Evolutionary conservation across 2,888 invertebrate genomes (phyloP).

Genomic region (Thumatha senex): DNA sequence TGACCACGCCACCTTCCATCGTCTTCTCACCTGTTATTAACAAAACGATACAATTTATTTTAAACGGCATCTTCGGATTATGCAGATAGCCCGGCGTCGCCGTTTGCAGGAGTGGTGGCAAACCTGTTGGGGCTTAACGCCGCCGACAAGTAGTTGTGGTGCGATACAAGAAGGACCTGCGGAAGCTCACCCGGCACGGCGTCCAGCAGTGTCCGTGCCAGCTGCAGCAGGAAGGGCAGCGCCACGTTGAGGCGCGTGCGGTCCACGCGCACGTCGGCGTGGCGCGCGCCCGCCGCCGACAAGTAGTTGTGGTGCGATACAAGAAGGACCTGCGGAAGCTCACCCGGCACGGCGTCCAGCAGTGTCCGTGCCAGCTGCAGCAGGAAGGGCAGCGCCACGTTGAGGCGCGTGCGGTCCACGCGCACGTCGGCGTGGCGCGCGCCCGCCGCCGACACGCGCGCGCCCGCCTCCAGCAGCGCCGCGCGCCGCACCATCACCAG

Average conservation of each 20-base stretch:
- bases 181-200: slow-evolving; percentile 76
- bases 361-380: slow-evolving; percentile 84
- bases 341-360: slow-evolving; percentile 84
- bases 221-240: slow-evolving; percentile 86
- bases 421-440: slow-evolving; percentile 86
- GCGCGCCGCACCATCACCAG: slow-evolving; percentile 85
- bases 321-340: too few relatives aligned
- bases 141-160: too few relatives aligned
- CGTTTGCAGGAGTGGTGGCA: too few relatives aligned
- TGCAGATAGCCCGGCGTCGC: too few relatives aligned
- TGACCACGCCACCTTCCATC: slow-evolving; percentile 86
- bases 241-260: slow-evolving; percentile 88
- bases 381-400: slow-evolving; percentile 89
- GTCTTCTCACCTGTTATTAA: slow-evolving; percentile 74
- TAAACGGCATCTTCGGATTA: too few relatives aligned
- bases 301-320: slow-evolving; percentile 90
- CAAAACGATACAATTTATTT: neutral
- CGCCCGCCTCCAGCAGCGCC: slow-evolving; percentile 88
- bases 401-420: slow-evolving; percentile 88
- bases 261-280: slow-evolving; percentile 89
- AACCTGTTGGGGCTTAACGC: too few relatives aligned
- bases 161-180: too few relatives aligned
- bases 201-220: slow-evolving; percentile 85
- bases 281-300: slow-evolving; percentile 83
- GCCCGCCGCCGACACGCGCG: slow-evolving; percentile 85